A percentile compares a stretch with the other conserved stretches of the same genome.
Conservation (phyloP, 2,113 vertebrate genomes). For the Chloropsis hardwickii region DNA sequence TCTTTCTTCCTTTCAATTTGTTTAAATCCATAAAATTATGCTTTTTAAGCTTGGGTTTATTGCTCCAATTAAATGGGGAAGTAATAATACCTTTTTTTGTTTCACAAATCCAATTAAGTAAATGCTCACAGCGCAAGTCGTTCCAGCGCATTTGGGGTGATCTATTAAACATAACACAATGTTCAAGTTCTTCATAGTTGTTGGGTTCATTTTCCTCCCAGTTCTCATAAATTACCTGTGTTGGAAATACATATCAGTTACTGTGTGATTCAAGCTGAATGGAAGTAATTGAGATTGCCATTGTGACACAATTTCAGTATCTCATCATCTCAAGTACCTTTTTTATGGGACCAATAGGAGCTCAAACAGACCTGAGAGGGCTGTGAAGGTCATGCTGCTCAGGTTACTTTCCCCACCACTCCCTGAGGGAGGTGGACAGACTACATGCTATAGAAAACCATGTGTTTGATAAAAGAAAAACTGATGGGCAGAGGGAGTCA, state of each 20-base stretch:
- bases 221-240: slow-evolving; percentile 80
- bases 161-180: slow-evolving; percentile 75
- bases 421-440: not conserved
- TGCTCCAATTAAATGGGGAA: not conserved
- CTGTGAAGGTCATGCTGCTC: not conserved
- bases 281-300: not conserved
- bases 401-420: not conserved
- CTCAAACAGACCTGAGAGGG: not conserved
- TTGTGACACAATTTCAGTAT: not conserved
- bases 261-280: not conserved
- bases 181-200: slow-evolving; percentile 80
- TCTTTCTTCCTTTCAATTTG: not conserved
- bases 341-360: not conserved
- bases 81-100: slow-evolving; percentile 79
- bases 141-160: slow-evolving; percentile 81
- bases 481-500: not conserved
- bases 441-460: not conserved
- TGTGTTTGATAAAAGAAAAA: not conserved
- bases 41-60: not conserved
- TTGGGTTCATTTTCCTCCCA: slow-evolving; percentile 86
- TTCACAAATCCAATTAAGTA: slow-evolving; percentile 89
- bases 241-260: slow-evolving; percentile 19
- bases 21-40: not conserved
- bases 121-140: slow-evolving; percentile 78
- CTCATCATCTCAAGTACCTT: not conserved